phyloP scores from a whole-genome alignment of 2,113 vertebrate genomes.

The Hoplias malabaricus region DNA sequence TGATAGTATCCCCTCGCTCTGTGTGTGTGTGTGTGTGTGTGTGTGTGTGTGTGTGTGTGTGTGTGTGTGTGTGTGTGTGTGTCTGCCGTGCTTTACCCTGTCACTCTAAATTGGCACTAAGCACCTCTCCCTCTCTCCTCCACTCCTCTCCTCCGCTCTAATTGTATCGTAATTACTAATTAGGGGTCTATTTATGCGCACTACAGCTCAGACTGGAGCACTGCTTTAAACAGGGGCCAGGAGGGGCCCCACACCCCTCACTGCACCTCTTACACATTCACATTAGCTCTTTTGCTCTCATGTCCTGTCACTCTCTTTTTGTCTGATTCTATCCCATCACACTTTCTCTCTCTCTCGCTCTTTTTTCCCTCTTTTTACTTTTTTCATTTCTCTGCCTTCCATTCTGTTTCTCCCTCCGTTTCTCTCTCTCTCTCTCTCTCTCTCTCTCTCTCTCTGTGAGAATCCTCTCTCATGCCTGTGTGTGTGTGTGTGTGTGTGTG shows the following conservation, averaged over 20 bases:
- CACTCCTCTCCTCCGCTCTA: slow-evolving; percentile 71
- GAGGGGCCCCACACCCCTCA: slow-evolving; percentile 9
- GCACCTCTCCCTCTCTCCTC: slow-evolving; percentile 71
- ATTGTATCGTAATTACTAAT: slow-evolving; percentile 79
- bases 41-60: slow-evolving; percentile 26
- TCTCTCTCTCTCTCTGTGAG: not conserved
- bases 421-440: not conserved
- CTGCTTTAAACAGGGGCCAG: slow-evolving; percentile 62
- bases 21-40: slow-evolving; percentile 47
- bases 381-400: not conserved
- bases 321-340: not conserved
- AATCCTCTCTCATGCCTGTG: not conserved
- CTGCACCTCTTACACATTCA: not conserved
- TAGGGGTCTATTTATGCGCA: slow-evolving; percentile 72
- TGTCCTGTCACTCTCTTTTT: not conserved
- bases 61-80: not conserved
- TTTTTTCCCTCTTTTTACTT: not conserved
- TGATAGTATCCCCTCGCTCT: not conserved
- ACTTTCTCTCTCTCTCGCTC: not conserved
- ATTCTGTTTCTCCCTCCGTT: not conserved
- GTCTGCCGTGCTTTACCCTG: slow-evolving; percentile 65
- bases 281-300: slow-evolving; percentile 33
- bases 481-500: not conserved
- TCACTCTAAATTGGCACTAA: slow-evolving; percentile 75
- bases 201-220: slow-evolving; percentile 71